A percentile compares a stretch with the other conserved stretches of the same genome.
Conservation (phyloP, 2,888 invertebrate species). For the Cylloceria caligata region DNA sequence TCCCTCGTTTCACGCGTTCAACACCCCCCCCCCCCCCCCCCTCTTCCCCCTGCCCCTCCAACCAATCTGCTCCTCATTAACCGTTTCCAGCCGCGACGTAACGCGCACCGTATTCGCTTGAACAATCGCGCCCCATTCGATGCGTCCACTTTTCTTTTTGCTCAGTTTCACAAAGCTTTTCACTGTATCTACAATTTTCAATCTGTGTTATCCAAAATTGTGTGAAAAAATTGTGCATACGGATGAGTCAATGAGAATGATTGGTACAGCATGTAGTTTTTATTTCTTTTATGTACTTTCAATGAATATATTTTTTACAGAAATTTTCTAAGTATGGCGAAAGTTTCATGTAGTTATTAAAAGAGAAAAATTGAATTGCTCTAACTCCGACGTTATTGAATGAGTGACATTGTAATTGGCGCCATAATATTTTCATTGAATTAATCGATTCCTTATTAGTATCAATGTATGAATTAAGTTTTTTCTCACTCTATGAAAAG, state of each 20-base stretch:
- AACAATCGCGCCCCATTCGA: slow-evolving; percentile 45
- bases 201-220: not conserved
- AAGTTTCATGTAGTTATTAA: not conserved
- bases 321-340: not conserved
- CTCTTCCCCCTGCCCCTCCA: slow-evolving; percentile 55
- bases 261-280: not conserved
- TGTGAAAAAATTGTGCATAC: not conserved
- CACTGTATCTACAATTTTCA: not conserved
- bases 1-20: slow-evolving; percentile 62
- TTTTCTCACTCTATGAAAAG: too few relatives aligned
- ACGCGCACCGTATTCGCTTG: slow-evolving; percentile 41
- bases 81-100: slow-evolving; percentile 65
- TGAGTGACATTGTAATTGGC: not conserved
- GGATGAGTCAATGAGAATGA: not conserved
- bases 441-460: too few relatives aligned
- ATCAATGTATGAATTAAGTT: too few relatives aligned
- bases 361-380: not conserved
- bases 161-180: slow-evolving; percentile 14
- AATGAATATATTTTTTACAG: not conserved
- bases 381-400: not conserved
- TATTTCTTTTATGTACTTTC: not conserved
- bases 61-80: slow-evolving; percentile 77
- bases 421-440: too few relatives aligned
- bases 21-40: slow-evolving; percentile 24
- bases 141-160: slow-evolving; percentile 23